Evolutionary conservation across 2,113 vertebrate species (phyloP).

Genomic region (Centrocercus urophasianus): DNA sequence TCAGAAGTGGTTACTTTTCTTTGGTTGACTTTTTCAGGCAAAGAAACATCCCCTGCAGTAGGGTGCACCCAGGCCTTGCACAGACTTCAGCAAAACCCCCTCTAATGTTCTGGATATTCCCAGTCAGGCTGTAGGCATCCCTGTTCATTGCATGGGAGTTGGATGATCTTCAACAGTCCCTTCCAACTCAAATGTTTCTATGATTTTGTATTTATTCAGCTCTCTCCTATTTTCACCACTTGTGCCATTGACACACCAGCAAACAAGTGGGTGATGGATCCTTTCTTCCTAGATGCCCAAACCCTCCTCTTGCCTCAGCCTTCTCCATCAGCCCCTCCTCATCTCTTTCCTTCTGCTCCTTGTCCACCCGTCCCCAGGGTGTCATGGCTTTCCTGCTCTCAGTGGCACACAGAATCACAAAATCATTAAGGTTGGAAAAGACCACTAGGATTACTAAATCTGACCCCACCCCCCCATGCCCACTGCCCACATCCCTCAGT

Average conservation of each 20-base stretch:
- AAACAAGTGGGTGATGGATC: neutral
- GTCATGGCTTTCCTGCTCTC: neutral
- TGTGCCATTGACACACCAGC: neutral
- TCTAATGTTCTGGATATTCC: too few relatives aligned
- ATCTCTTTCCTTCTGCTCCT: neutral
- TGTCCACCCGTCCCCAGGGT: neutral
- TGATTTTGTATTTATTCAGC: neutral
- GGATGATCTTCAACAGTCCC: neutral
- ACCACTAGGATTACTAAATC: too few relatives aligned
- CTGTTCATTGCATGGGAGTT: neutral
- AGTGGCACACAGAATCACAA: neutral
- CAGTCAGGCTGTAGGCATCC: too few relatives aligned
- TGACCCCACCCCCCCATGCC: too few relatives aligned
- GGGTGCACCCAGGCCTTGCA: too few relatives aligned
- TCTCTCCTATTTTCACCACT: neutral
- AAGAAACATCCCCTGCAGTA: too few relatives aligned
- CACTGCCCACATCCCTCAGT: too few relatives aligned
- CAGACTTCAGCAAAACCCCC: too few relatives aligned
- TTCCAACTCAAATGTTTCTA: too few relatives aligned
- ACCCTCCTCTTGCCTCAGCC: neutral
- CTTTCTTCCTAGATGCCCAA: neutral
- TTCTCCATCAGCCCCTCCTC: neutral
- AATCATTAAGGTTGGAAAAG: too few relatives aligned
- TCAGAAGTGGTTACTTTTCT: too few relatives aligned
- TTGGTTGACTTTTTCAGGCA: too few relatives aligned